phyloP scores from a whole-genome alignment of 2,113 vertebrate genomes.

The Pyxicephalus adspersus region DNA sequence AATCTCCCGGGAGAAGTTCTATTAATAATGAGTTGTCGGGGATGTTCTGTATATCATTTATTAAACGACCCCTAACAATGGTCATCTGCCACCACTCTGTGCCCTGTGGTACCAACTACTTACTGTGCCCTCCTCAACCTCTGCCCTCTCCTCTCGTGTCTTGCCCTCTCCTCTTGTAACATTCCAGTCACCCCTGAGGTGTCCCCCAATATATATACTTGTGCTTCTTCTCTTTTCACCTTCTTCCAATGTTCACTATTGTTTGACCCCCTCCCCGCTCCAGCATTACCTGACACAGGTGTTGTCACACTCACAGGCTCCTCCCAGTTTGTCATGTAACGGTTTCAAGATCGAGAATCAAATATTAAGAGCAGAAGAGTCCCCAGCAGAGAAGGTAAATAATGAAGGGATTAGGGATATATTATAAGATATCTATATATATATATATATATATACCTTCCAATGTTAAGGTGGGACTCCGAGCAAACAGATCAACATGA shows the following conservation, averaged over 20 bases:
- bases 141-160: too few relatives aligned
- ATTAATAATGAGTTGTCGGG: not conserved
- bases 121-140: not conserved
- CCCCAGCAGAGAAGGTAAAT: constrained; percentile 6
- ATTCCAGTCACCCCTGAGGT: too few relatives aligned
- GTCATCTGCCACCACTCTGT: too few relatives aligned
- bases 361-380: not conserved
- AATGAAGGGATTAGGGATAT: not conserved
- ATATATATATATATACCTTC: too few relatives aligned
- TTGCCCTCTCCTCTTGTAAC: too few relatives aligned
- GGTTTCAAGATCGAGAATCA: constrained; percentile 37
- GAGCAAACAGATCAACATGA: too few relatives aligned
- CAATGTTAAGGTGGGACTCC: too few relatives aligned
- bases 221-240: not conserved
- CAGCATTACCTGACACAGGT: not conserved
- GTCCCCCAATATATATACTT: not conserved
- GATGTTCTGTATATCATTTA: too few relatives aligned
- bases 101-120: too few relatives aligned
- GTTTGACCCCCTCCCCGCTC: not conserved
- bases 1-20: not conserved
- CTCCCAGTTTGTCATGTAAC: not conserved
- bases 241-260: not conserved
- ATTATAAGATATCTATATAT: too few relatives aligned
- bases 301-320: not conserved
- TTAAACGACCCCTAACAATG: too few relatives aligned